These are phyloP conservation scores for Cossypha dichroa DNA, from an alignment of 2,797 vertebrate genomes.

Conservation along the genomic window DNA sequence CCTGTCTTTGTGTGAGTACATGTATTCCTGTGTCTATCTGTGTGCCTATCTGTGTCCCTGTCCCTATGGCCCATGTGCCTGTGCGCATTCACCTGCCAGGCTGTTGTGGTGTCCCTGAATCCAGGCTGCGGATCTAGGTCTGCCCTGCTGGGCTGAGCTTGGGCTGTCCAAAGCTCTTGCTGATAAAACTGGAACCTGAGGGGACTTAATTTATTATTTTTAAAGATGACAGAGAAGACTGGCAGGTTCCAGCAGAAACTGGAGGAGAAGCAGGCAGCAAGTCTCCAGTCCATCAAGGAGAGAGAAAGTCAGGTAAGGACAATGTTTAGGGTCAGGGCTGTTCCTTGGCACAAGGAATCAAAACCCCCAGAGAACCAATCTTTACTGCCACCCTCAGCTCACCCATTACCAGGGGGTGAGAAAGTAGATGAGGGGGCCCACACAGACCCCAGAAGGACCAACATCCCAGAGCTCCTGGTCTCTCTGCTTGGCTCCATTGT, in stretches of 20 bases:
- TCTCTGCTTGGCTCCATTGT: background rate
- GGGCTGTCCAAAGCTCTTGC: background rate
- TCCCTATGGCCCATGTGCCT: background rate
- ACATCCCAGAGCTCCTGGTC: background rate
- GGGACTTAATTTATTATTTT: background rate
- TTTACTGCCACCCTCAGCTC: background rate
- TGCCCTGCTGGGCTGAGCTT: background rate
- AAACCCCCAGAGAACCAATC: background rate
- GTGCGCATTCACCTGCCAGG: background rate
- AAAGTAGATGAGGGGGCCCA: background rate
- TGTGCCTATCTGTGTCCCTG: background rate
- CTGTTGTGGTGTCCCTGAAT: accelerated
- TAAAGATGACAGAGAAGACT: slow-evolving; percentile 81
- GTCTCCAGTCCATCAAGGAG: slow-evolving; percentile 84
- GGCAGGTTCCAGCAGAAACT: slow-evolving; percentile 83
- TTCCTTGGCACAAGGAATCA: background rate
- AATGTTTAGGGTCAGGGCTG: background rate
- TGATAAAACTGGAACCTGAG: background rate
- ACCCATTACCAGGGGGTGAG: background rate
- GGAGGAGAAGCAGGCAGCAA: slow-evolving; percentile 87
- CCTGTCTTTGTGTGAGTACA: no score
- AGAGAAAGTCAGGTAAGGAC: slow-evolving; percentile 83
- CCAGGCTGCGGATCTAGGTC: background rate
- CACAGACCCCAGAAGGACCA: background rate
- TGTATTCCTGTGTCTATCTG: no score